phyloP scores from a whole-genome alignment of 2,113 vertebrate genomes.

The Callionymus lyra region DNA sequence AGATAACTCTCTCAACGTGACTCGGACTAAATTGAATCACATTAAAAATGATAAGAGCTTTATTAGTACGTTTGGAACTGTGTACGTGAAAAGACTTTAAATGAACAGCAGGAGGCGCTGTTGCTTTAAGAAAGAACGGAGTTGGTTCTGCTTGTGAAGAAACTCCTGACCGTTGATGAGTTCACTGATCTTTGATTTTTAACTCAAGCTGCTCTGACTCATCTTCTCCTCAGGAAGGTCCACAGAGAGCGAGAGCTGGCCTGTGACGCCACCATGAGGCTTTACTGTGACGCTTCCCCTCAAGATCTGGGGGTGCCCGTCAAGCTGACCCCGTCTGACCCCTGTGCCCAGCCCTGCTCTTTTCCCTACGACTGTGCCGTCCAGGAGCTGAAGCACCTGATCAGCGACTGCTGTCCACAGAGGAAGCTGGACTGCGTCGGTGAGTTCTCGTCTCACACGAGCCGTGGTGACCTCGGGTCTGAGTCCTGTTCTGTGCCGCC shows the following conservation, averaged over 20 bases:
- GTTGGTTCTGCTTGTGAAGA: too few species aligned
- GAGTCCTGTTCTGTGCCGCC: neutral
- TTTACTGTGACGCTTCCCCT: constrained; percentile 60
- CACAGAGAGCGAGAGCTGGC: constrained; percentile 66
- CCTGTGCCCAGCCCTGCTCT: constrained; percentile 20
- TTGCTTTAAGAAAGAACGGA: too few species aligned
- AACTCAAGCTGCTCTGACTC: neutral
- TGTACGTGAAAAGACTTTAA: too few species aligned
- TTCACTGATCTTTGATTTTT: too few species aligned
- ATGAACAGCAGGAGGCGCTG: too few species aligned
- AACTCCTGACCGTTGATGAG: too few species aligned
- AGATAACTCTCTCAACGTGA: too few species aligned
- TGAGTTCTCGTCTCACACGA: constrained; percentile 36
- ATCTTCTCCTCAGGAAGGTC: constrained; percentile 64
- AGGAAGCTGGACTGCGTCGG: constrained; percentile 88
- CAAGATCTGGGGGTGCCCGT: constrained; percentile 70
- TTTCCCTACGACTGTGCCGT: constrained; percentile 74
- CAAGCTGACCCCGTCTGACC: constrained; percentile 68
- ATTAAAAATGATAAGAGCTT: too few species aligned
- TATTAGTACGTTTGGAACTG: too few species aligned
- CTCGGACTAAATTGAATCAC: too few species aligned
- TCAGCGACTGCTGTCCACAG: constrained; percentile 78
- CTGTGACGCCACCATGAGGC: constrained; percentile 71
- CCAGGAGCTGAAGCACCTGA: constrained; percentile 76
- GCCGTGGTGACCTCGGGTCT: neutral